phyloP scores from a whole-genome alignment of 2,113 vertebrate genomes.

The Picathartes gymnocephalus region DNA sequence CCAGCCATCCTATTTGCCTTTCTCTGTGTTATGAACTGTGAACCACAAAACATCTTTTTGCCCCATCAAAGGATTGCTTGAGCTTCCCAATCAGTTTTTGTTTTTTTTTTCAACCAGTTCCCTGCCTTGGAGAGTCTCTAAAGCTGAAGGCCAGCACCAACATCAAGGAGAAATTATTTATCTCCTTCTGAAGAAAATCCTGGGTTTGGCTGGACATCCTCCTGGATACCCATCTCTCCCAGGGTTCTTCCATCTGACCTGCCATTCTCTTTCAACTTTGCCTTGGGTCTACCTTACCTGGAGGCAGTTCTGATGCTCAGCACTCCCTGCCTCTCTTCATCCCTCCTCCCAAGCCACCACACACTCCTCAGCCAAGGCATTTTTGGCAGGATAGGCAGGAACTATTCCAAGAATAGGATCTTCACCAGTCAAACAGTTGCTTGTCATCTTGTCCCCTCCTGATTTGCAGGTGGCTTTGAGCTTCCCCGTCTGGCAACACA shows the following conservation, averaged over 20 bases:
- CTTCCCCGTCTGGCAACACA: conserved; percentile 20
- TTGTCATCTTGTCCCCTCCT: conserved; percentile 45
- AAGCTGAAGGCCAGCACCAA: background rate
- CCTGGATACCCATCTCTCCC: background rate
- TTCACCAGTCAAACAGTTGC: conserved; percentile 36
- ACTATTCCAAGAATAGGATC: conserved; percentile 45
- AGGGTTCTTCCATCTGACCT: conserved; percentile 14
- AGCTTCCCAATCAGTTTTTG: background rate
- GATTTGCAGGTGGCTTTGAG: conserved; percentile 40
- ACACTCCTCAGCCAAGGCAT: conserved; percentile 30
- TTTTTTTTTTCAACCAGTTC: background rate
- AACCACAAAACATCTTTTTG: background rate
- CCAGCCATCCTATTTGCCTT: background rate
- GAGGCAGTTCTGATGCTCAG: background rate
- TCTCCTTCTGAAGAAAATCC: background rate
- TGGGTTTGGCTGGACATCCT: background rate
- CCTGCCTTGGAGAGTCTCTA: background rate
- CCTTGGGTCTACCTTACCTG: conserved; percentile 17
- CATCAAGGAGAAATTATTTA: background rate
- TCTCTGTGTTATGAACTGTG: background rate
- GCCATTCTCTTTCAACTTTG: background rate
- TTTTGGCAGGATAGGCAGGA: conserved; percentile 53
- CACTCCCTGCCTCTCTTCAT: background rate
- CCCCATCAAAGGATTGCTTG: background rate
- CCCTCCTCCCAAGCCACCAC: background rate